Percentiles rank a stretch among this genome's conserved stretches.
These are phyloP conservation scores for Rhincodon typus DNA, from an alignment of 2,797 vertebrate genomes.

Conservation along the genomic window DNA sequence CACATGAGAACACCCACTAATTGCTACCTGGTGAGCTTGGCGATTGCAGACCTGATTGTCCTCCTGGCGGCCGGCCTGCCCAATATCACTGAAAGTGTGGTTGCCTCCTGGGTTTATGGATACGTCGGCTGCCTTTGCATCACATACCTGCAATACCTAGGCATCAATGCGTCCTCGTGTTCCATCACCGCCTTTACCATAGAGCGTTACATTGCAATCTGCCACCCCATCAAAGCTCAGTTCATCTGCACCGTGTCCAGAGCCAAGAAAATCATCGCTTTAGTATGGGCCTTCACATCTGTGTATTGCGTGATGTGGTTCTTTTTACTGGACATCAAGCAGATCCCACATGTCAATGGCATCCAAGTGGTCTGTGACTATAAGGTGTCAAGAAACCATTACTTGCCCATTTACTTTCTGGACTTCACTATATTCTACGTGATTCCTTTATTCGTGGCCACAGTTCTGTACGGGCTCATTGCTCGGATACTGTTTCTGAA, in stretches of 20 bases:
- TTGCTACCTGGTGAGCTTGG: constrained; percentile 83
- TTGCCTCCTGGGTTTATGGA: constrained; percentile 75
- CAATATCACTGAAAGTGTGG: constrained; percentile 66
- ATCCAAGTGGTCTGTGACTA: constrained; percentile 72
- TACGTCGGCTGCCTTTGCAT: constrained; percentile 75
- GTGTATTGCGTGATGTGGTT: constrained; percentile 84
- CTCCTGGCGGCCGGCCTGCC: constrained; percentile 75
- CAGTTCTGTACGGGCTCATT: constrained; percentile 69
- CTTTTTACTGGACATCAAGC: constrained; percentile 75
- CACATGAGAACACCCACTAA: constrained; percentile 84
- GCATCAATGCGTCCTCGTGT: constrained; percentile 78
- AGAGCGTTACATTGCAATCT: constrained; percentile 80
- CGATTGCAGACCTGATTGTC: constrained; percentile 73
- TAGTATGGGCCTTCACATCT: constrained; percentile 73
- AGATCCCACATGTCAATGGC: constrained; percentile 66
- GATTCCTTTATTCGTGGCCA: constrained; percentile 65
- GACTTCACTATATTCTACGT: constrained; percentile 77
- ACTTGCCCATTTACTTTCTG: constrained; percentile 80
- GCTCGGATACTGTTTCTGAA: constrained; percentile 69
- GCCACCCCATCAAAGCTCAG: constrained; percentile 76
- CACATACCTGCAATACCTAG: constrained; percentile 81
- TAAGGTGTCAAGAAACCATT: constrained; percentile 72
- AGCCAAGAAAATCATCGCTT: constrained; percentile 74
- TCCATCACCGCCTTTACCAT: constrained; percentile 79
- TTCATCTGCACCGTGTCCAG: constrained; percentile 73